Base-by-base conservation (phyloP, 2,888 invertebrate genomes). In the Synanthedon vespiformis region DNA sequence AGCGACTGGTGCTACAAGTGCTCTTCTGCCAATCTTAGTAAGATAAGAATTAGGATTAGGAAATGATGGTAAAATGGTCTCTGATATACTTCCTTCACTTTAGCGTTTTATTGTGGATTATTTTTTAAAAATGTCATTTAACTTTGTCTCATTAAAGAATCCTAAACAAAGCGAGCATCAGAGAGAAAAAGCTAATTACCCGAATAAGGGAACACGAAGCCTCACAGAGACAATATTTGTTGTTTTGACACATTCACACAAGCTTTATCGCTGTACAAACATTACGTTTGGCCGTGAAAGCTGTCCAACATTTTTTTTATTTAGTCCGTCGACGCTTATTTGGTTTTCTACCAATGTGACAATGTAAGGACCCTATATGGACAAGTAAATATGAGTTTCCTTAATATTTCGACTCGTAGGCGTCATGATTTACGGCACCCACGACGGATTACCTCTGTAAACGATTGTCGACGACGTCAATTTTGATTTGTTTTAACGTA, bases 171-270 rank as follows among this genome's bases (percentile, higher is more conserved):
- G 44, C 44, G 14, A 34, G 34, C 44, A n/a, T 44, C 44, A n/a
- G 44, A 44, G 14, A 14, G 44, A 44, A 61, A n/a, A 56, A 59
- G 61, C 64, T 79, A 78, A 80, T 79, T 78, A 72, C 72, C 61
- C 72, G 65, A 63, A 69, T 63, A 64, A 67, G 69, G 65, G 68
- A 64, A 72, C 68, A 70, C 67, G 13, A 68, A 67, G 65, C 67
- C 62, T 67, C 62, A 67, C 68, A 75, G 69, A 76, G 80, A 80
- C 81, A 86, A 87, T 87, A 84, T 82, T 84, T 83, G 79, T 78
- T 78, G 76, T 87, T 88, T 88, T 88, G 86, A 85, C 86, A 84
- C 83, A 87, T 87, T 88, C 86, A 87, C 83, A 84, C 81, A 82
- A 73, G 65, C 53, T 82, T 86, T 87, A 87, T 87, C 86, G 72